Base-by-base conservation (phyloP, 1,140 invertebrate species). In the Aphaenogaster floridana region DNA sequence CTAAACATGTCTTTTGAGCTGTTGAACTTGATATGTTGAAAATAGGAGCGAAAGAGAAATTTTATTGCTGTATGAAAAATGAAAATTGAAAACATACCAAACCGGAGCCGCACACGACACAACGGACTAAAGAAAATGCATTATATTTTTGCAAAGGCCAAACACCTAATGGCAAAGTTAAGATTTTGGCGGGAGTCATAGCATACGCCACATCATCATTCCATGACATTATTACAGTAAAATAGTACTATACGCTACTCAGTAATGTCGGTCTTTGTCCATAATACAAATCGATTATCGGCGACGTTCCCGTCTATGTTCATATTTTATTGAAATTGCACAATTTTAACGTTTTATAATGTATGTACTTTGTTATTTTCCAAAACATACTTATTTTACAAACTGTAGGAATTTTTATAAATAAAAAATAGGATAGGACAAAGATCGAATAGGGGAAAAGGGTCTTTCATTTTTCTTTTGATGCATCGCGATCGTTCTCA, bases 101-200 rank as follows among this genome's bases (percentile, higher is more conserved):
- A 63, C 76, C 21, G 13, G 1, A 4, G 42, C 3, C 4, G 8
- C 34, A 9, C 8, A 89, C 0, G 6, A 48, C 9, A 5, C 34
- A 13, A 6, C 86, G 63, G 0, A 63, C 0, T 39, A 13, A 21
- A 2, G 88, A 28, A 15, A 63, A 83, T 0, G n/a, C 17, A 9
- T 81, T 28, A 42, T 88, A 57, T 5, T 74, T 4, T 11, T 85
- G 59, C 11, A 91, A 36, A 0, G 86, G 90, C 89, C 90, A 91
- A 1, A 66, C 61, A 1, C 90, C 89, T 15, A 87, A 11, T 6
- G 86, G 88, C 50, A 52, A 39, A 34, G 85, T 50, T 17, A 87
- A 1, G 8, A 85, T 3, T 36, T 85, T 86, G 3, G 64, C 7
- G 15, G 71, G 76, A 8, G 21, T 72, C 68, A 81, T 84, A 50